Conservation (phyloP, 2,797 vertebrate species). For the Poeciliopsis gracilis region DNA sequence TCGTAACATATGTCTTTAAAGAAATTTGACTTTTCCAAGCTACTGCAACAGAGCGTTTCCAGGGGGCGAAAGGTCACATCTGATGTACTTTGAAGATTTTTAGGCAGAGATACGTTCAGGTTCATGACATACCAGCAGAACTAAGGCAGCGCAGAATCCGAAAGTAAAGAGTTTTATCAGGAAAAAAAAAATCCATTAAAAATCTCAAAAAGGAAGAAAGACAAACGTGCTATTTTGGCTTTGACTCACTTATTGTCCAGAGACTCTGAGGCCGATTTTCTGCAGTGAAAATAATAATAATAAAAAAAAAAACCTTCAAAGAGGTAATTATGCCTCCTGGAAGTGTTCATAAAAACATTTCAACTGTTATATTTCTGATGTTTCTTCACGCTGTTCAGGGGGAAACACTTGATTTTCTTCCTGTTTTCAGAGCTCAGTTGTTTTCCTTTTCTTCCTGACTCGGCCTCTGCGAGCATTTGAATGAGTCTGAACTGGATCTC, state of each 20-base stretch:
- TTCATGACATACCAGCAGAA: not conserved
- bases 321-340: not conserved
- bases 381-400: not conserved
- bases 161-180: not conserved
- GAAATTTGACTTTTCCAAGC: not conserved
- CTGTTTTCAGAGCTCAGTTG: constrained; percentile 3
- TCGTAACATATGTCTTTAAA: too few relatives aligned
- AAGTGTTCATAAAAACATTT: constrained; percentile 1
- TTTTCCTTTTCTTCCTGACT: constrained; percentile 20
- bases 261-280: not conserved
- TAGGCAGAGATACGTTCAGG: not conserved
- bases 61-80: not conserved
- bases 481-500: constrained; percentile 24
- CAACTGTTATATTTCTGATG: not conserved
- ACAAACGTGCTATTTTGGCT: not conserved
- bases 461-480: constrained; percentile 24
- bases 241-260: not conserved
- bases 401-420: not conserved
- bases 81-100: not conserved
- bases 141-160: not conserved
- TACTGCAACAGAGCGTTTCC: not conserved
- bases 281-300: not conserved
- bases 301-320: too few relatives aligned
- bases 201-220: not conserved
- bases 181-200: not conserved